Conservation (phyloP, 2,797 vertebrate species). For the Typhlichthys eigenmanni region DNA sequence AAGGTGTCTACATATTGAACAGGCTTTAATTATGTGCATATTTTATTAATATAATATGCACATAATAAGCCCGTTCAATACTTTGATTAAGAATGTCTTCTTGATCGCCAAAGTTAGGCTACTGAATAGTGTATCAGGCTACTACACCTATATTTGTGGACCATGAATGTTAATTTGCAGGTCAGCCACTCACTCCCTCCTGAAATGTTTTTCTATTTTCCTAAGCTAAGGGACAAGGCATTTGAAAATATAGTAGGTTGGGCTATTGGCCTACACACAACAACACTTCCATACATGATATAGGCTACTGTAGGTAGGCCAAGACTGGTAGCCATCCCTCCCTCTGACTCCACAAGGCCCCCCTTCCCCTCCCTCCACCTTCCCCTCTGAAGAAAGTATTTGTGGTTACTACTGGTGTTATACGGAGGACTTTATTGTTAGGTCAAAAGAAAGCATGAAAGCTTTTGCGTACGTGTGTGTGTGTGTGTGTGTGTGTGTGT, state of each 20-base stretch:
- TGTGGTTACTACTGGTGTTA: constrained; percentile 50
- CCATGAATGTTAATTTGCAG: constrained; percentile 9
- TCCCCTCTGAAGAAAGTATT: constrained; percentile 34
- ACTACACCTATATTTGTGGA: neutral
- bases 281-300: constrained; percentile 5
- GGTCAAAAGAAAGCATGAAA: constrained; percentile 55
- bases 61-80: too few relatives aligned
- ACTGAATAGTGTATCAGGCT: too few relatives aligned
- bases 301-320: constrained; percentile 17
- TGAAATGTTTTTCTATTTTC: constrained; percentile 1
- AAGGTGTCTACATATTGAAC: neutral
- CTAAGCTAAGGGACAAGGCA: constrained; percentile 4
- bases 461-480: constrained; percentile 35
- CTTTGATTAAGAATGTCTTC: too few relatives aligned
- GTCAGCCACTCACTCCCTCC: constrained; percentile 11
- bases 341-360: neutral
- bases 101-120: too few relatives aligned
- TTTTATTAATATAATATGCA: too few relatives aligned
- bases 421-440: constrained; percentile 48
- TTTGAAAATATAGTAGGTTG: constrained; percentile 8
- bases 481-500: constrained; percentile 43
- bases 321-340: constrained; percentile 5
- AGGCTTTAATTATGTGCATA: too few relatives aligned
- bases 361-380: neutral
- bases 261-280: constrained; percentile 27